Base-by-base conservation (phyloP, 2,888 invertebrate species). In the Orthosia incerta region DNA sequence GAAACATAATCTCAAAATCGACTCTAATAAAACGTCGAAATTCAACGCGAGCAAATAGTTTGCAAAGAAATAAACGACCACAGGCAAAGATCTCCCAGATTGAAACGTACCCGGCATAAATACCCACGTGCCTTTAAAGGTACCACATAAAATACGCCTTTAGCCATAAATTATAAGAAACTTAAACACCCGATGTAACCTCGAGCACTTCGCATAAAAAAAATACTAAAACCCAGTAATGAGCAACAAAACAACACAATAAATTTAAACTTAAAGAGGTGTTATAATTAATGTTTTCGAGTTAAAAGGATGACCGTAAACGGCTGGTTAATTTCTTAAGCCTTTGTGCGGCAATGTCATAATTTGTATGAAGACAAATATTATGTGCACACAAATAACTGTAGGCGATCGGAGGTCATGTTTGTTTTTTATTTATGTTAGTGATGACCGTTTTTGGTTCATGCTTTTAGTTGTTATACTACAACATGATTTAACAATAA, bases 241-340 rank as follows among this genome's bases (percentile, higher is more conserved):
- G 93, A 94, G 91, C 89, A 93, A 94, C 94, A 94, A 94, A 95
- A 94, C 92, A 90, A 89, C 90, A 88, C 91, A 88, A 95, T 96
- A 96, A 96, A 96, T 95, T 94, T 94, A 87, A 93, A 92, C 89
- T 90, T 95, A 95, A 96, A 93, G 94, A 96, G 95, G 96, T 95
- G 96, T 95, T 94, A 95, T 95, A 95, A 95, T 95, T 95, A 94
- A 95, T 95, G 95, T 94, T 91, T 85, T 88, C 82, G 90, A 93
- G 93, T 88, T 93, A 93, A 95, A 95, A 93, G 92, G 92, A 91
- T 92, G 93, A 92, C 90, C 89, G 91, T 93, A 93, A 93, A 93
- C 82, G 91, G 91, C 83, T 86, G 87, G 92, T 90, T 93, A 93
- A 94, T 95, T 90, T 92, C 91, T 93, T 91, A 90, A 89, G 89